A percentile compares a stretch with the other conserved stretches of the same genome.
phyloP scores from a whole-genome alignment of 2,888 invertebrate genomes.

The Callimorpha dominula region DNA sequence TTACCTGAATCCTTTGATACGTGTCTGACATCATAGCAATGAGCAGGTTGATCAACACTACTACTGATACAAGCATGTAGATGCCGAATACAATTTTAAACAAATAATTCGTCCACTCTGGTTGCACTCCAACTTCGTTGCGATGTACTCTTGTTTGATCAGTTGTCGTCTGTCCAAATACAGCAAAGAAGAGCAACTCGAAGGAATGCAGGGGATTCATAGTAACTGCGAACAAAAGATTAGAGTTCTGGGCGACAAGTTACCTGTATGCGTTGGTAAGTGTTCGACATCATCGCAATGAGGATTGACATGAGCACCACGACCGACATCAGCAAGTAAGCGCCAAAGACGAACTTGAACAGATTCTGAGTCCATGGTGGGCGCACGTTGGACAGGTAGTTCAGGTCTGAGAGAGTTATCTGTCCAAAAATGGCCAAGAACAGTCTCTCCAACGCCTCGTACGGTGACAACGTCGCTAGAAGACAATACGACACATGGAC shows the following conservation, averaged over 20 bases:
- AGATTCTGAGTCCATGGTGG: constrained; percentile 94
- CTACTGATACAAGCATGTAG: constrained; percentile 99
- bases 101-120: constrained; percentile 93
- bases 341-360: constrained; percentile 97
- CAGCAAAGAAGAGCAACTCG: constrained; percentile 99
- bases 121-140: constrained; percentile 89
- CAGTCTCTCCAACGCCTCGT: constrained; percentile 98
- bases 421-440: constrained; percentile 99
- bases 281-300: constrained; percentile 99
- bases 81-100: constrained; percentile 96
- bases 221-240: constrained; percentile 92
- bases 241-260: constrained; percentile 74
- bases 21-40: constrained; percentile 99
- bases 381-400: constrained; percentile 90
- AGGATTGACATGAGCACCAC: constrained; percentile 99
- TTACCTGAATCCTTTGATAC: constrained; percentile 99
- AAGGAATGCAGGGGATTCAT: constrained; percentile 97
- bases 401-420: constrained; percentile 94
- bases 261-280: constrained; percentile 99
- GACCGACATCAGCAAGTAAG: constrained; percentile 99
- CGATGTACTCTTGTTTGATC: constrained; percentile 90
- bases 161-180: constrained; percentile 97
- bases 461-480: constrained; percentile 94
- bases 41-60: constrained; percentile 99
- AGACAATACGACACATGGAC: constrained; percentile 83